Base-by-base conservation (phyloP, 2,888 invertebrate genomes). In the Flexamia atlantica region DNA sequence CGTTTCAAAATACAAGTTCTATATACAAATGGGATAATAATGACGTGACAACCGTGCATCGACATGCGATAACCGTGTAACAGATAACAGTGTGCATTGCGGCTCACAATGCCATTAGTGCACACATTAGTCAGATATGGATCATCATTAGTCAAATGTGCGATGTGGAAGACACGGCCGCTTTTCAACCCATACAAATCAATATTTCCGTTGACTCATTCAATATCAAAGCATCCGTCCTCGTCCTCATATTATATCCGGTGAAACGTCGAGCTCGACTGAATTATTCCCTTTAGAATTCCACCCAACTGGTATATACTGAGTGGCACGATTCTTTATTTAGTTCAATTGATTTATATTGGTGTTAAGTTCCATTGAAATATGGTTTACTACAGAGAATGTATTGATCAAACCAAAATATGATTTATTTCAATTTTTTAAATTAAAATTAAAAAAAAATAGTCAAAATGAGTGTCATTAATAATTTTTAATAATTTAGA, bases 91-190 rank as follows among this genome's bases (percentile, higher is more conserved):
- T 57, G 57, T 57, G 7, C 57, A 23, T 12, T 23, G 57, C 57
- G 23, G 57, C 12, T 17, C 46, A 1, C 23, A 23, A 57, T 23
- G 7, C 57, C 57, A n/a, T 57, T 57, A 57, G 57, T 57, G 5
- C 50, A 3, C 57, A 23, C 9, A 57, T 57, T 17, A 23, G 57
- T 57, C 57, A 57, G 23, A 57, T 23, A 5, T 57, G 57, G 10
- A 53, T n/a, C 53, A n/a, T 4, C 53, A 53, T 53, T 53, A 53
- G 53, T 57, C 57, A 57, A 20, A 57, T 23, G 20, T 57, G 57
- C n/a, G n/a, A n/a, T n/a, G 36, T 57, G 3, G 23, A 23, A 7
- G 9, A 46, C 10, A 57, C 12, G 23, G 23, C 23, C 5, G 23
- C 57, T 57, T 57, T 50, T 57, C 57, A 53, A 53, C n/a, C 4